Conservation (phyloP, 2,113 vertebrate species). For the Apteryx owenii region DNA sequence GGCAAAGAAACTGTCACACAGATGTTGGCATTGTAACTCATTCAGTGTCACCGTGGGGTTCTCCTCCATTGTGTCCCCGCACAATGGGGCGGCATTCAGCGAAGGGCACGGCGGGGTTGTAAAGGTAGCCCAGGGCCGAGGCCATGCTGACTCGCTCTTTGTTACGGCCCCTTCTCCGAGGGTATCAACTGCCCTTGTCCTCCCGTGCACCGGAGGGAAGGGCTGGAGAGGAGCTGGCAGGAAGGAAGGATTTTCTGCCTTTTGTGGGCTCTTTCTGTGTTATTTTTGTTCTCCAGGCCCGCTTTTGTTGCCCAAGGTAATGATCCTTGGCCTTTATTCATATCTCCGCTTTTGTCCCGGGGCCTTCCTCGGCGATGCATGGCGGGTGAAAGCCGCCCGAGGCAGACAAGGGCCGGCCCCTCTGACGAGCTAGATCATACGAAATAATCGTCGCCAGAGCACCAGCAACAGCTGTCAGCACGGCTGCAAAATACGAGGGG, state of each 20-base stretch:
- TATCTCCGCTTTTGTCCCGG: constrained; percentile 42
- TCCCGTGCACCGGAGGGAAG: constrained; percentile 43
- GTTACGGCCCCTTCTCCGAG: neutral
- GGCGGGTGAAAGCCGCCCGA: neutral
- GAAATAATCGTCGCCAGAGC: neutral
- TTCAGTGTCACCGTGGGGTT: constrained; percentile 66
- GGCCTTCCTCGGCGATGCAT: neutral
- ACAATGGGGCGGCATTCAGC: constrained; percentile 51
- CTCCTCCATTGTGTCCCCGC: constrained; percentile 50
- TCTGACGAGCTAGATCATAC: neutral
- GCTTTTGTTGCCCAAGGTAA: constrained; percentile 71
- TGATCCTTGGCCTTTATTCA: constrained; percentile 70
- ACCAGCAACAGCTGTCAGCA: neutral
- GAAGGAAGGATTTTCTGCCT: constrained; percentile 74
- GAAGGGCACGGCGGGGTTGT: constrained; percentile 24
- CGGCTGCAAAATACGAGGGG: neutral
- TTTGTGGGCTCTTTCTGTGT: constrained; percentile 63
- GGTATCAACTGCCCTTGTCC: constrained; percentile 58
- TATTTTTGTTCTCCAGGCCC: constrained; percentile 51
- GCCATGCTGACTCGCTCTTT: constrained; percentile 33
- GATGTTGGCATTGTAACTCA: constrained; percentile 67
- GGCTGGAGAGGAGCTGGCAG: constrained; percentile 35
- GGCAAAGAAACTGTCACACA: constrained; percentile 59
- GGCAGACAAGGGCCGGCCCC: neutral
- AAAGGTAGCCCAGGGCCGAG: neutral